Percentiles rank a stretch among this genome's conserved stretches.
phyloP scores from a whole-genome alignment of 2,113 vertebrate genomes.

The Alethe diademata region DNA sequence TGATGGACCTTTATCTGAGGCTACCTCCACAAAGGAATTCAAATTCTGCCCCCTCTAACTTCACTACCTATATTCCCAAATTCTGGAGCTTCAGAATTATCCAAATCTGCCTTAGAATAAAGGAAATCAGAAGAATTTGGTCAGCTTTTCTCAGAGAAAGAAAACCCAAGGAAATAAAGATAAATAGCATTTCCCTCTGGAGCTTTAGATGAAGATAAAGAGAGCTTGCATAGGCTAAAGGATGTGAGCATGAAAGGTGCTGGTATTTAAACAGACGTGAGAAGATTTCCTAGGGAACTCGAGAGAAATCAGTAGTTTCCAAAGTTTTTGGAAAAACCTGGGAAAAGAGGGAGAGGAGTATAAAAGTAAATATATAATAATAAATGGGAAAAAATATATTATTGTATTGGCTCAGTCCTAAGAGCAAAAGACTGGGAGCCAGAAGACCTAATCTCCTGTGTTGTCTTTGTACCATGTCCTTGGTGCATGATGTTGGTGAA shows the following conservation, averaged over 20 bases:
- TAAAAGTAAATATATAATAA: neutral
- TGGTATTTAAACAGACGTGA: neutral
- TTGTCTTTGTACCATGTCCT: neutral
- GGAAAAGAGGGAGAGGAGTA: neutral
- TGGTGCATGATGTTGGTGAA: neutral
- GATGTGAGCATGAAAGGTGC: neutral
- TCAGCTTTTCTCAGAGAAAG: neutral
- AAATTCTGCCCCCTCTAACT: neutral
- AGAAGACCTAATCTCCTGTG: neutral
- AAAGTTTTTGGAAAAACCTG: neutral
- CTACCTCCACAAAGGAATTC: neutral
- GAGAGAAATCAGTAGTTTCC: neutral
- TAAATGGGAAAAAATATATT: neutral
- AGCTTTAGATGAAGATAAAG: neutral
- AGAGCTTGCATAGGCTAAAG: neutral
- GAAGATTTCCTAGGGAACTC: neutral
- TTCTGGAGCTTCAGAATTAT: neutral
- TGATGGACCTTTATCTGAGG: neutral
- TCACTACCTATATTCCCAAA: neutral
- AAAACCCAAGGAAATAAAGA: neutral
- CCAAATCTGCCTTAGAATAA: neutral
- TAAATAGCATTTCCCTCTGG: neutral
- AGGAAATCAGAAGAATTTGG: neutral
- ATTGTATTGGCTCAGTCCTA: neutral
- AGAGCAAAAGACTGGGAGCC: neutral